Evolutionary conservation across 2,113 vertebrate species (phyloP), one percentile per base, ranked within the genome.

Genomic region (Paramisgurnus dabryanus): DNA sequence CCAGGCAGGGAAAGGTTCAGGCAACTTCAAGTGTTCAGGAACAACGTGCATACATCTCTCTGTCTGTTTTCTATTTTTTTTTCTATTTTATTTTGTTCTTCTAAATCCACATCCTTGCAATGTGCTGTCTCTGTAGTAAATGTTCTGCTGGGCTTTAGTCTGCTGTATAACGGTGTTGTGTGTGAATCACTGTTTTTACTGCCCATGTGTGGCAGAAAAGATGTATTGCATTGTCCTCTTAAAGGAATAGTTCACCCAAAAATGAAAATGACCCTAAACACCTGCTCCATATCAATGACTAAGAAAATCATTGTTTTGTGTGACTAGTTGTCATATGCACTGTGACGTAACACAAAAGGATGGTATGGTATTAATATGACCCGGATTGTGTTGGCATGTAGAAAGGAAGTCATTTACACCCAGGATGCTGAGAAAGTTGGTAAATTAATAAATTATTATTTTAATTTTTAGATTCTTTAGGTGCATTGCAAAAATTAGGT

Each of bases 131-230:
- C 57, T 81, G 71, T 53, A 66, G 4, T 57, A 76, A 27, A 50
- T 39, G 58, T 8, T 67, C 65, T 80, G 65, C 47, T 69, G 67
- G 72, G 9, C 70, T 60, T 58, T 15, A 53, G 67, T 85, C 76
- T 76, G 17, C 7, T 58, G 15, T 57, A 1, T 57, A 57, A 57
- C 13, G 6, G n/a, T 18, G n/a, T 5, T 18, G 17, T 18, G 17
- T 18, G 17, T 15, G 34, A 49, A 49, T 13, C 43, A 7, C 7
- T 75, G 58, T 40, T 49, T 60, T 43, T 73, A 73, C 70, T 73
- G 70, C 70, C 70, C 70, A 60, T 53, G 10, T 73, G 70, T 73
- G 70, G 58, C 39, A 58, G 17, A 39, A 43, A 17, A 5, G 3
- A 43, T 60, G 55, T 60, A 73, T 53, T 72, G 69, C 69, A 57